Evolutionary conservation across 2,113 vertebrate genomes (phyloP).

Genomic region (Aspidoscelis tigris): DNA sequence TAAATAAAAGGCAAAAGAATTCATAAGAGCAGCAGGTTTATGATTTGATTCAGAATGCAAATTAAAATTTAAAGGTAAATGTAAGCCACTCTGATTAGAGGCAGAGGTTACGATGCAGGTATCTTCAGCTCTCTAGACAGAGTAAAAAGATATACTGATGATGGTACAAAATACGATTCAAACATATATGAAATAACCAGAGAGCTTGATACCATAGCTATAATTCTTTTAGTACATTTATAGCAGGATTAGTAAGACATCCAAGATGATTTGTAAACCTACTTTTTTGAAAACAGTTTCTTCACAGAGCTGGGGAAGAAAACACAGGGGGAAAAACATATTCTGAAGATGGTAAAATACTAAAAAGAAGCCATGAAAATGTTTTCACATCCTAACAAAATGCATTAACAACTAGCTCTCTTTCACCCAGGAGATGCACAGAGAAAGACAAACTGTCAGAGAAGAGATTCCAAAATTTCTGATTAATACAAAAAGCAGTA

Average conservation of each 20-base stretch:
- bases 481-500: too few species aligned
- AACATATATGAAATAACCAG: constrained; percentile 13
- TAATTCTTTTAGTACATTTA: constrained; percentile 37
- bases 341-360: constrained; percentile 34
- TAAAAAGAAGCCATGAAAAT: background rate
- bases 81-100: background rate
- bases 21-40: background rate
- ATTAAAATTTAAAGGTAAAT: background rate
- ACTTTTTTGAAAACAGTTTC: constrained; percentile 71
- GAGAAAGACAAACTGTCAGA: too few species aligned
- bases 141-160: background rate
- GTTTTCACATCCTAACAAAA: background rate
- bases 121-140: background rate
- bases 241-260: constrained; percentile 59
- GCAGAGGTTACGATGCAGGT: background rate
- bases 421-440: too few species aligned
- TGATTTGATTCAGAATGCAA: background rate
- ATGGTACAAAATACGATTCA: background rate
- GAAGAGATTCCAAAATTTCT: background rate
- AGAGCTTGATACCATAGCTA: background rate
- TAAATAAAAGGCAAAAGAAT: background rate
- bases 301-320: constrained; percentile 67
- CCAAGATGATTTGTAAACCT: constrained; percentile 63
- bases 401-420: background rate
- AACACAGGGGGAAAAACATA: constrained; percentile 29